Evolutionary conservation across 2,797 vertebrate species (phyloP).

Genomic region (Hippoglossus hippoglossus): DNA sequence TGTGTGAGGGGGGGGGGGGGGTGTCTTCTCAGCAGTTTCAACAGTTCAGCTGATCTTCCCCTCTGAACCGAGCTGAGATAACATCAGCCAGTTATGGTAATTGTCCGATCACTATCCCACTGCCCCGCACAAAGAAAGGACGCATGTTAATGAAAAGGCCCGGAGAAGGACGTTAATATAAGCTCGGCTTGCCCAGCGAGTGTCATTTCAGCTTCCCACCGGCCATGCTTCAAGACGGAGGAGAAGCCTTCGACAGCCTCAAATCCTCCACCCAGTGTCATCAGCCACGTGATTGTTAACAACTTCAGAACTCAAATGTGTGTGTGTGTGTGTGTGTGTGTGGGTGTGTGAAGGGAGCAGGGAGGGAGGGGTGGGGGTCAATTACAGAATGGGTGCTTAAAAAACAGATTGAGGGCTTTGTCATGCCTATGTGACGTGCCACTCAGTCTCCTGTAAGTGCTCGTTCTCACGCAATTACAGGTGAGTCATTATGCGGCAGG

Average conservation of each 20-base stretch:
- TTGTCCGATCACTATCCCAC: conserved; percentile 80
- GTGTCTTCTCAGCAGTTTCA: conserved; percentile 83
- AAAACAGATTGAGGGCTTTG: conserved; percentile 74
- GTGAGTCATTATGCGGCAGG: conserved; percentile 78
- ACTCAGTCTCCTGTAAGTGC: conserved; percentile 72
- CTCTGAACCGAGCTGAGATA: conserved; percentile 74
- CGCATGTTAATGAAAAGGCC: conserved; percentile 75
- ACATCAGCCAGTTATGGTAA: conserved; percentile 83
- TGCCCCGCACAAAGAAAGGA: conserved; percentile 63
- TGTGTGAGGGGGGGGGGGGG: conserved; percentile 25
- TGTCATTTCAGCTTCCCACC: conserved; percentile 35
- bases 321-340: conserved; percentile 21
- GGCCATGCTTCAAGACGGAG: background rate
- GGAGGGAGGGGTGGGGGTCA: conserved; percentile 30
- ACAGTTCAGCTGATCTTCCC: conserved; percentile 81
- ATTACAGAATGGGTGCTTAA: conserved; percentile 69
- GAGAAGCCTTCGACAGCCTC: background rate
- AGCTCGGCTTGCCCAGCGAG: conserved; percentile 45
- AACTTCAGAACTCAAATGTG: conserved; percentile 31
- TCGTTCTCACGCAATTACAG: conserved; percentile 81
- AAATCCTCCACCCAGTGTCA: conserved; percentile 15
- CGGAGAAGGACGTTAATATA: conserved; percentile 60
- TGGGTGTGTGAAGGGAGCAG: background rate
- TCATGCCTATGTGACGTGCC: conserved; percentile 78
- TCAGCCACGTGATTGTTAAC: conserved; percentile 25